phyloP scores from a whole-genome alignment of 53 echinoderm and acorn worm genomes.

The Hippasteria phrygiana region DNA sequence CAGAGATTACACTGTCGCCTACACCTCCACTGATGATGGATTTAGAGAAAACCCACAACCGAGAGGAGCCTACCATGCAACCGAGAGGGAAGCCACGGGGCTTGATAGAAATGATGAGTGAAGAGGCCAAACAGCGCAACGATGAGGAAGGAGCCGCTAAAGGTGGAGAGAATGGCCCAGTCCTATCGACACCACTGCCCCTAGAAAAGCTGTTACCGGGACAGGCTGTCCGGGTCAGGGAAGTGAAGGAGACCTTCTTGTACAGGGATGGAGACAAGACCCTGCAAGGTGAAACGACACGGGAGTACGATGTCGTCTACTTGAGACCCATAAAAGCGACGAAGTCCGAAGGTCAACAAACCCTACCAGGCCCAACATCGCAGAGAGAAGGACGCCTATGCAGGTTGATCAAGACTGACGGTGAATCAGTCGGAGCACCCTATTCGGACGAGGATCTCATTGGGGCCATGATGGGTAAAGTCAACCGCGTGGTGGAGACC shows the following conservation, averaged over 20 bases:
- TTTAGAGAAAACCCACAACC: neutral
- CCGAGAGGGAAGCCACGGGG: slow-evolving; percentile 27
- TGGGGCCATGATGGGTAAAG: slow-evolving; percentile 2
- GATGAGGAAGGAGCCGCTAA: neutral
- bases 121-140: neutral
- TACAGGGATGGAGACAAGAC: slow-evolving; percentile 21
- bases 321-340: slow-evolving; percentile 10
- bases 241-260: neutral
- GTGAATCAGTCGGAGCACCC: neutral
- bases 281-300: slow-evolving; percentile 4
- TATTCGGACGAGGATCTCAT: slow-evolving; percentile 18
- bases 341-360: neutral
- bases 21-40: slow-evolving; percentile 15
- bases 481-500: slow-evolving; percentile 20
- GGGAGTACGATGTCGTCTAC: neutral
- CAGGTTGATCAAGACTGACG: slow-evolving; percentile 1
- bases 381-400: neutral
- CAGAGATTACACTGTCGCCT: slow-evolving; percentile 16
- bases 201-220: neutral
- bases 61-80: neutral
- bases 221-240: slow-evolving; percentile 17
- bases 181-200: slow-evolving; percentile 1
- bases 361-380: neutral
- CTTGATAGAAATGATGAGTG: slow-evolving; percentile 3
- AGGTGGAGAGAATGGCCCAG: neutral